Evolutionary conservation across 2,888 invertebrate genomes (phyloP), one percentile per base, ranked within the genome.

Genomic region (Cinara cedri): DNA sequence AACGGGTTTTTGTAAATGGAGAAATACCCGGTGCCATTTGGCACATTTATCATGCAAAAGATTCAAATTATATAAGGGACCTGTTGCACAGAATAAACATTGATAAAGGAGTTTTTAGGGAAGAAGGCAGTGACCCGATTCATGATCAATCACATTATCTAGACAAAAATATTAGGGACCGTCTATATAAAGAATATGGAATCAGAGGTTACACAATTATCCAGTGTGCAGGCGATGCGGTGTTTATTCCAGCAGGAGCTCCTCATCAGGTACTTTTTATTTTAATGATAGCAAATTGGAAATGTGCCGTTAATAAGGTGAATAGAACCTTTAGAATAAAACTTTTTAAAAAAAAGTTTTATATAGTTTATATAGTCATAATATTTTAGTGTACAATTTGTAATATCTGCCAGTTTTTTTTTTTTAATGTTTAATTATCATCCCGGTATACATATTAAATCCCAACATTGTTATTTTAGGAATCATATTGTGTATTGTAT

Each of bases 231-330:
- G 98, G 98, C 3, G 98, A 98, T 88, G 96, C 97, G 1, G 95
- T 98, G 55, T 98, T 98, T 87, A 96, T 98, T 83, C 98, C 98
- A 21, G 98, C 98, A 0, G 98, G 98, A 78, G 98, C 98, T 19
- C 98, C 98, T 13, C 98, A 98, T 87, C 98, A 98, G 88, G 89
- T 89, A 84, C 81, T 63, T 51, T 66, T 14, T 34, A 4, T 34
- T 6, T 34, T 34, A 34, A 34, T 34, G 6, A 34, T 34, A 34
- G 34, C 34, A 34, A 34, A 34, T 34, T 34, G 34, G 34, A 34
- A n/a, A n/a, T n/a, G n/a, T n/a, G n/a, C n/a, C n/a, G n/a, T n/a
- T n/a, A n/a, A n/a, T n/a, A n/a, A n/a, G n/a, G n/a, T n/a, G n/a
- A n/a, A n/a, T n/a, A n/a, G n/a, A n/a, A n/a, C n/a, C n/a, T n/a